phyloP scores from a whole-genome alignment of 2,113 vertebrate genomes.

The Mungos mungo region DNA sequence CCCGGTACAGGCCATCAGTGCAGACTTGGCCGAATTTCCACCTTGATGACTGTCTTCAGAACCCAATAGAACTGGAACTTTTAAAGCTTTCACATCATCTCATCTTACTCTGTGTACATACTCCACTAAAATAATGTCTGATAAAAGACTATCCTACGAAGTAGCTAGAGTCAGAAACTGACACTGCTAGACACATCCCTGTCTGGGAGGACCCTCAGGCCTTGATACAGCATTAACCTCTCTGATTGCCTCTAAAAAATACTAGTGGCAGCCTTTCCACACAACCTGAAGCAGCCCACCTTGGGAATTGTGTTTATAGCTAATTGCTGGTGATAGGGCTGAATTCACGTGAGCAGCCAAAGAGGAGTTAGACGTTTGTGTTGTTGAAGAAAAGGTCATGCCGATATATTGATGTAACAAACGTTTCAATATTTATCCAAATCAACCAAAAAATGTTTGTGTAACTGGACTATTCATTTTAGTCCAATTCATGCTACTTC shows the following conservation, averaged over 20 bases:
- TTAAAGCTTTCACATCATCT: not conserved
- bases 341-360: conserved; percentile 66
- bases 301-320: conserved; percentile 65
- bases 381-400: conserved; percentile 61
- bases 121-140: not conserved
- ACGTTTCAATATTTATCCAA: not conserved
- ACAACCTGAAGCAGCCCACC: conserved; percentile 1
- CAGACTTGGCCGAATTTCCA: not conserved
- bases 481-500: not conserved
- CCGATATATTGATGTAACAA: not conserved
- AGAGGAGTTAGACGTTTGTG: conserved; percentile 69
- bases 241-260: not conserved
- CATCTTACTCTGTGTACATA: not conserved
- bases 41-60: not conserved
- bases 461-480: not conserved
- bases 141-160: not conserved
- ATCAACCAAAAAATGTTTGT: not conserved
- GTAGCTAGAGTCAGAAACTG: not conserved
- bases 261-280: conserved; percentile 8
- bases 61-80: not conserved
- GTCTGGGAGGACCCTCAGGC: not conserved
- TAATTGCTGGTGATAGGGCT: conserved; percentile 63
- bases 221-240: conserved; percentile 27
- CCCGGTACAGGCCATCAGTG: not conserved
- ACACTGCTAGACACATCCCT: conserved; percentile 12